Conservation (phyloP, 2,113 vertebrate species). For the Calidris pygmaea region DNA sequence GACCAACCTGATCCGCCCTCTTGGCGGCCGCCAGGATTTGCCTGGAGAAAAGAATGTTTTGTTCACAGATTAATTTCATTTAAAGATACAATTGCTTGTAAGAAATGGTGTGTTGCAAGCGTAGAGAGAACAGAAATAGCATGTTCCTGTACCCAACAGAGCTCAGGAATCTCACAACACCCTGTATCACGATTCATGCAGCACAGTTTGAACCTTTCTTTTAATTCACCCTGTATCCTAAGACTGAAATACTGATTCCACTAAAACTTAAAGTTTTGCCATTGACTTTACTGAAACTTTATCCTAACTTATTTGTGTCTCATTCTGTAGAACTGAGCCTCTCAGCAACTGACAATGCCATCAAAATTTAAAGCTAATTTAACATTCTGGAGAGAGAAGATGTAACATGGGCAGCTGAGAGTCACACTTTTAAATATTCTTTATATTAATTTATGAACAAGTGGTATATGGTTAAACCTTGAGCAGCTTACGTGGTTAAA, state of each 20-base stretch:
- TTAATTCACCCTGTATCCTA: neutral
- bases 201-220: neutral
- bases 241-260: neutral
- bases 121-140: neutral
- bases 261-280: neutral
- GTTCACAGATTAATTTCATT: neutral
- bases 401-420: neutral
- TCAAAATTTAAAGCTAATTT: neutral
- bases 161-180: neutral
- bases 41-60: slow-evolving; percentile 64
- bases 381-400: neutral
- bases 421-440: neutral
- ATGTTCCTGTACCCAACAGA: neutral
- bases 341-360: neutral
- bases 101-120: neutral
- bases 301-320: neutral
- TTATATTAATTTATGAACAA: neutral
- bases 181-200: neutral
- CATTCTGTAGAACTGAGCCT: neutral
- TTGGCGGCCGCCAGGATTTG: slow-evolving; percentile 91
- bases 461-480: neutral
- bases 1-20: slow-evolving; percentile 87
- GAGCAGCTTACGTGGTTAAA: neutral
- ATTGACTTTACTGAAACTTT: neutral
- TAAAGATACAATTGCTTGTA: neutral